Evolutionary conservation across 1,140 invertebrate genomes (phyloP), one percentile per base, ranked within the genome.

Genomic region (Aphaenogaster rudis): DNA sequence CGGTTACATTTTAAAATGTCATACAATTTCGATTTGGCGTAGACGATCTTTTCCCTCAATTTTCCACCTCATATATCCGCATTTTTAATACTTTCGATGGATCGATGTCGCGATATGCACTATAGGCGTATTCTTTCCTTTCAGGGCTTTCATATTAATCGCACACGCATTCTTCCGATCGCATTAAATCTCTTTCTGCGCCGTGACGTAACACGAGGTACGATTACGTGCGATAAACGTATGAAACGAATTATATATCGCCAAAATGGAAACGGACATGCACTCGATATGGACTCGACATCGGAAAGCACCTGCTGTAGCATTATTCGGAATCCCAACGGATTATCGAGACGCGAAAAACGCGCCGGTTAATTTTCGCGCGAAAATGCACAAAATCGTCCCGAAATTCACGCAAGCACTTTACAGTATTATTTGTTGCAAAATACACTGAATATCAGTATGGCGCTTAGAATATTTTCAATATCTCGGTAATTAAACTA

Each of bases 211-310:
- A 17, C 21, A 17, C 36, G n/a, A 80, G 67, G 28, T 33, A 72
- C 28, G 48, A 36, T 57, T 50, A 71, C 11, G 33, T 5, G 33
- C 11, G 59, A 89, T 88, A 71, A 88, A 89, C 77, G 74, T 66
- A 39, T 86, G 54, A 11, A 59, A 77, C 21, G 50, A 88, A 86
- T 78, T 71, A 42, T 79, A 69, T 50, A 69, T 45, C 36, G 1
- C 8, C 48, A 4, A 63, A 63, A 9, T 17, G 63, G 8, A 21
- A 87, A 88, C 39, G 36, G 7, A 78, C 80, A 33, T n/a, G 21
- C 28, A 69, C 59, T 84, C 78, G 42, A 89, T 86, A 86, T 72
- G 42, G 39, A n/a, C 13, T 48, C 63, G 5, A 54, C 52, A 50
- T 86, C 67, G 74, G 54, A 36, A 52, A 71, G 69, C 63, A 66